Base-by-base conservation (phyloP, 2,888 invertebrate genomes). In the Merodon equestris region DNA sequence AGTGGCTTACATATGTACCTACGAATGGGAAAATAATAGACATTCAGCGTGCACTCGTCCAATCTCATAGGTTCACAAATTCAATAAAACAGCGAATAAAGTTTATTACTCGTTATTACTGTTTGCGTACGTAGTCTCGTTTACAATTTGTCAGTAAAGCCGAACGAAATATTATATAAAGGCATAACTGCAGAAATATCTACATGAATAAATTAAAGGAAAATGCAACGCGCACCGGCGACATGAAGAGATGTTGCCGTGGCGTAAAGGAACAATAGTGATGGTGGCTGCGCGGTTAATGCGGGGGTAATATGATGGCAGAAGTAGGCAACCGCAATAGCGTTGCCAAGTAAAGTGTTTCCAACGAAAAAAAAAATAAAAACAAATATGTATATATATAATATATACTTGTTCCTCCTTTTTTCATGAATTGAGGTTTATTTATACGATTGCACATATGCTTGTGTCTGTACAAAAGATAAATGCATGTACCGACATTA, bases 301-400 rank as follows among this genome's bases (percentile, higher is more conserved):
- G 53, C 19, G 54, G 76, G 64, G 27, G 18, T 51, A 66, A 53
- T 53, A 56, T 48, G 54, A 56, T 13, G 54, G 45, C 45, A 44
- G 60, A 66, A 56, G 56, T 45, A 71, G 60, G 50, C 71, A 61
- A 66, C 17, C 44, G 50, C 13, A 60, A 71, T 19, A 66, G 72
- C 66, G 72, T 76, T 76, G 71, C 76, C 66, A 76, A 61, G 76
- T 71, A 44, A 75, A 71, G 53, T 56, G 60, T 56, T 76, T 76
- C 19, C 54, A 58, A 53, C 36, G 19, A 13, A n/a, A n/a, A n/a
- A n/a, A n/a, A n/a, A n/a, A n/a, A n/a, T n/a, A n/a, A n/a, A n/a
- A 27, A 27, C 27, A 27, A 27, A 27, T 27, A 27, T 27, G 27
- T 27, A 27, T 7, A 27, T 27, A 7, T 27, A 7, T 27, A 7